Evolutionary conservation across 2,888 invertebrate species (phyloP), one percentile per base, ranked within the genome.

Genomic region (Drosophila antonietae): DNA sequence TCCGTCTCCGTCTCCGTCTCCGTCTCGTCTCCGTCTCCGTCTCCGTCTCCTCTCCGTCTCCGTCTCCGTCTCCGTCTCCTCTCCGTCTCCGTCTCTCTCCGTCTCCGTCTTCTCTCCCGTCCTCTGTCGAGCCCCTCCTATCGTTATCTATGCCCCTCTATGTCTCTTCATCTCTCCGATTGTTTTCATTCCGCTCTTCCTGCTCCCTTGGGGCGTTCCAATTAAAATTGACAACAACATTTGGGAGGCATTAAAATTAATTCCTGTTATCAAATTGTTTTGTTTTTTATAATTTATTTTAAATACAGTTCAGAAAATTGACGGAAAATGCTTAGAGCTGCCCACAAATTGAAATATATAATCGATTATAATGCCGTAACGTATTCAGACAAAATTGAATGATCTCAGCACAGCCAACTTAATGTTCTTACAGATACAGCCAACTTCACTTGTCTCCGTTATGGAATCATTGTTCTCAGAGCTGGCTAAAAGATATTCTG

Each of bases 221-320:
- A 33, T 31, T 35, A 46, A n/a, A 57, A 69, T n/a, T 20, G 53
- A 20, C 55, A 31, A 14, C 3, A 28, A n/a, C 20, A 18, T 56
- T n/a, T 41, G 6, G 5, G 15, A 28, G 35, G 14, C 23, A 37
- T 18, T 37, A 28, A 1, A 47, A 9, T 10, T 23, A 20, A 18
- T 69, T 69, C 14, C 43, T 44, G 56, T 68, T 35, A 10, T 23
- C 35, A 56, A n/a, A 41, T 62, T 44, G n/a, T 33, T 31, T 49
- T 33, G 7, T 33, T 12, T 33, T 12, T 18, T 18, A 6, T 6
- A 12, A 18, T 15, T 12, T n/a, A 12, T 15, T 8, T n/a, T 49
- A 51, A 33, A 9, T n/a, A 15, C 20, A 33, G 4, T 31, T 20
- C 1, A 20, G 33, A 35, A 7, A 57, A 23, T 20, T 44, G 20